Evolutionary conservation across 2,888 invertebrate species (phyloP), one percentile per base, ranked within the genome.

Genomic region (Tachina fera): DNA sequence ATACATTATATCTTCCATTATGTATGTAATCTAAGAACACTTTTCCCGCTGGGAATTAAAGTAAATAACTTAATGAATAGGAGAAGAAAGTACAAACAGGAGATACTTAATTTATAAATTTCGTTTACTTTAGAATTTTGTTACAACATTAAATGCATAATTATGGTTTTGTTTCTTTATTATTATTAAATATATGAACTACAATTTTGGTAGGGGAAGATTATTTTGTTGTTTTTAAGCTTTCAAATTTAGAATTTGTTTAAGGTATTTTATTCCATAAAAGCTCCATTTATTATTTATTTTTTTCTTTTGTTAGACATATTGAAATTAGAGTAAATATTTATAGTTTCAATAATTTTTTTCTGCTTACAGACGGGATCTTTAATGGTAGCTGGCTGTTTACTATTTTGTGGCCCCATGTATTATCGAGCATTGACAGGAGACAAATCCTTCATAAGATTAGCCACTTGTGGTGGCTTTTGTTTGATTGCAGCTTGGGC

Each of bases 401-500:
- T 95, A 5, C 91, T 98, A 51, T 98, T 98, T 92, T 96, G 96
- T 91, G 98, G 98, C 1, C 95, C 97, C n/a, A 97, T 98, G 92
- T 99, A 98, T 92, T 97, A 97, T 91, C 96, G 96, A 89, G 96
- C 97, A 0, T 95, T 98, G 88, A 97, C 97, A 1, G 97, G 96
- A 1, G 95, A 97, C 87, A 95, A 95, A 87, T 94, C 94, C 74
- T 94, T 96, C 79, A 95, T 96, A 77, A 94, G 94, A 88, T 93
- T 97, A 47, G 97, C 98, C 10, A 98, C 98, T 0, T 94, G 97
- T 88, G 98, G 98, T 39, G 98, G 98, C 16, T 95, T 96, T 82
- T 95, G 97, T 89, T 95, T 98, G 60, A 98, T 98, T 89, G 92
- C 97, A 68, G 98, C 96, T 65, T 99, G 99, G 98, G 92, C 98